These are phyloP conservation scores for Sapayoa aenigma DNA, from an alignment of 2,113 vertebrate genomes.

Conservation along the genomic window DNA sequence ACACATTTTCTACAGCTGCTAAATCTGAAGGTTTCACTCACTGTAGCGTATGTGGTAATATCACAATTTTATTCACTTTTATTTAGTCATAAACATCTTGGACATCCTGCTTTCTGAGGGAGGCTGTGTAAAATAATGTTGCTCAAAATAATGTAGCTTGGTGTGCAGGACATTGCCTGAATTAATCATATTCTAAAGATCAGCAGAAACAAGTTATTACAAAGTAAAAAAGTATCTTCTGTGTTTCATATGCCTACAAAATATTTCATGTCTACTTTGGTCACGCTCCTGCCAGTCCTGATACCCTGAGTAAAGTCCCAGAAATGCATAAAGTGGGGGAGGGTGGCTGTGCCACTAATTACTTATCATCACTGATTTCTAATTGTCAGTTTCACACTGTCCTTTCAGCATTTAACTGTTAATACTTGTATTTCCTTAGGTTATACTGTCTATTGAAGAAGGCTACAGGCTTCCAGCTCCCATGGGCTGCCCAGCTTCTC, in stretches of 20 bases:
- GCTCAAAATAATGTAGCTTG: neutral
- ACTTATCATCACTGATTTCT: neutral
- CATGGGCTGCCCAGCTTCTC: conserved; percentile 91
- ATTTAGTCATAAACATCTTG: neutral
- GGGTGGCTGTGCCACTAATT: neutral
- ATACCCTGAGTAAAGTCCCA: neutral
- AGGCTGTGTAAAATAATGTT: neutral
- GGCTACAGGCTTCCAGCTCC: conserved; percentile 94
- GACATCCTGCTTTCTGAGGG: neutral
- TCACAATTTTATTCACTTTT: neutral
- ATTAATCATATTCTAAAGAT: neutral
- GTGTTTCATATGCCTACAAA: neutral
- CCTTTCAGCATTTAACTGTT: neutral
- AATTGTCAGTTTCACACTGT: neutral
- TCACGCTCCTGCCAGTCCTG: neutral
- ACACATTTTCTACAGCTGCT: neutral
- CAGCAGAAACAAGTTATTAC: neutral
- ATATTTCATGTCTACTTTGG: neutral
- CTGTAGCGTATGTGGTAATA: neutral
- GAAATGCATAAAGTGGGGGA: neutral
- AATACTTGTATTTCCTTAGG: conserved; percentile 70
- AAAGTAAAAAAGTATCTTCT: neutral
- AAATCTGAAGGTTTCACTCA: neutral
- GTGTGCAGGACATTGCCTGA: neutral
- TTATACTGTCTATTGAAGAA: conserved; percentile 95